Base-by-base conservation (phyloP, 2,888 invertebrate genomes). In the Mesodorylaimus sp. region DNA sequence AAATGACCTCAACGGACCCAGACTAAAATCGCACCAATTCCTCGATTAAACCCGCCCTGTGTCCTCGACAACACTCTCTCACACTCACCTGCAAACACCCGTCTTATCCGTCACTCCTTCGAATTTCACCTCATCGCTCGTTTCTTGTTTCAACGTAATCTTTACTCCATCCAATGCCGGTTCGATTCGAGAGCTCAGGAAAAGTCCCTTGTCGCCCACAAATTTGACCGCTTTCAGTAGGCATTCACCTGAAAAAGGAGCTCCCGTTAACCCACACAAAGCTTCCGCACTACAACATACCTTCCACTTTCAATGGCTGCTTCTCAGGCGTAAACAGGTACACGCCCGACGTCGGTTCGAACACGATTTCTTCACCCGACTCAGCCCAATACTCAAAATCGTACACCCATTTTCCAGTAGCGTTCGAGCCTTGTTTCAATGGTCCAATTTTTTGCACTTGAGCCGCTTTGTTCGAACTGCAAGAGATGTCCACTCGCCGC, bases 1-100 rank as follows among this genome's bases (percentile, higher is more conserved):
- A 26, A 76, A 74, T 49, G 79, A 77, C 65, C 82, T 80, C 45
- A 89, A 74, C 2, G 91, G 89, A 0, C 85, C 87, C 64, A 88
- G 80, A 60, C 76, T 77, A 52, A 43, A 52, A 46, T 10, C 19
- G 21, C 10, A n/a, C n/a, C n/a, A n/a, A n/a, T n/a, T n/a, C n/a
- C n/a, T n/a, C n/a, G n/a, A n/a, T n/a, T n/a, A n/a, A n/a, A 10
- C 10, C 36, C n/a, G 16, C 16, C 36, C 36, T 36, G 36, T 36
- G 29, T 7, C 16, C 27, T 45, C 51, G 58, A 55, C 19, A 52
- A 51, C 46, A 52, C 57, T 29, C 56, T 23, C 16, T 19, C 19
- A 13, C 7, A 29, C 39, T 44, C 48, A 70, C 68, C 59, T 66
- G 68, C 85, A 91, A 41, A 72, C 73, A 21, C 93, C 93, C 38